phyloP scores from a whole-genome alignment of 2,113 vertebrate species.

The Physeter macrocephalus region DNA sequence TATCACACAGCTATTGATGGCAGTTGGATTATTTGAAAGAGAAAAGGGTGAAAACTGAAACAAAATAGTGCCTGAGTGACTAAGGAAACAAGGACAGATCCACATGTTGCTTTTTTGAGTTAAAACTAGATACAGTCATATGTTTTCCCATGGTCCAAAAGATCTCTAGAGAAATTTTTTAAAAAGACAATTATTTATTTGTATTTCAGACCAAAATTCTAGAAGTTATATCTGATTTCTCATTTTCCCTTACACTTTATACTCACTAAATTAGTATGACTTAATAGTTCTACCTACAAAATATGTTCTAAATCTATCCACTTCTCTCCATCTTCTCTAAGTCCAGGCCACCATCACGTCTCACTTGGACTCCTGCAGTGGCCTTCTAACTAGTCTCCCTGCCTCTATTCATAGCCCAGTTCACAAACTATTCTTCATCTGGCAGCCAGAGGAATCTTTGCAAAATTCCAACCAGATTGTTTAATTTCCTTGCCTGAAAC shows the following conservation, averaged over 20 bases:
- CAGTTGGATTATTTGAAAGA: neutral
- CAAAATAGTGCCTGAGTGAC: neutral
- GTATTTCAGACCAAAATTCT: neutral
- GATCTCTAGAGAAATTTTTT: neutral
- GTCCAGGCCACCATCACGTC: neutral
- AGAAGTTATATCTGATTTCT: neutral
- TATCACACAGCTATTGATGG: neutral
- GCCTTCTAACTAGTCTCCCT: neutral
- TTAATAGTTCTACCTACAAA: neutral
- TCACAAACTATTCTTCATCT: neutral
- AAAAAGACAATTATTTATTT: slow-evolving; percentile 5
- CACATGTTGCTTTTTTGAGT: neutral
- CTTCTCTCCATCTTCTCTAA: neutral
- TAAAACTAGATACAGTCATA: neutral
- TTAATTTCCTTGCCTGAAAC: neutral
- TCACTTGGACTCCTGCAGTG: neutral
- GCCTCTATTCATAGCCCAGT: neutral
- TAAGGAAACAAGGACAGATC: slow-evolving; percentile 14
- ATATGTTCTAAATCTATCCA: neutral
- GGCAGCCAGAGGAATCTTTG: neutral
- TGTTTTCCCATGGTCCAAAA: neutral
- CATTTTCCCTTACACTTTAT: neutral
- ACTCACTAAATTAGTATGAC: neutral
- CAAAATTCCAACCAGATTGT: neutral
- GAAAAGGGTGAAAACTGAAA: neutral